Conservation (phyloP, 2,113 vertebrate species). For the Aepyceros melampus region DNA sequence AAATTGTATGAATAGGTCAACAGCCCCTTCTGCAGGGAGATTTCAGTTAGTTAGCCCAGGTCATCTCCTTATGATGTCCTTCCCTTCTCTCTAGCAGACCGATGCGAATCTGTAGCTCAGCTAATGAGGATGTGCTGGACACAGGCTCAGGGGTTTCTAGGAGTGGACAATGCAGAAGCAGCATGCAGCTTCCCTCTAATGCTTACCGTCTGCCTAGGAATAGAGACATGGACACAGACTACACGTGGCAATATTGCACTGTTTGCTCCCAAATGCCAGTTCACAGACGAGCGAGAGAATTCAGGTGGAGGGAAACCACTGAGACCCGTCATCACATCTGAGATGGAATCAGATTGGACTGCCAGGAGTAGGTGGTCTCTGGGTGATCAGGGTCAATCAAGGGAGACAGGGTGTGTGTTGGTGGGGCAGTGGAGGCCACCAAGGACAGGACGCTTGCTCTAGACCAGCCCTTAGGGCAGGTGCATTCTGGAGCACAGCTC, state of each 20-base stretch:
- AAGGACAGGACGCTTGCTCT: neutral
- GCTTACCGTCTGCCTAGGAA: neutral
- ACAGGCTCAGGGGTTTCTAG: neutral
- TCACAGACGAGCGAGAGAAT: neutral
- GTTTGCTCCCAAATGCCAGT: neutral
- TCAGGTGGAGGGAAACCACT: neutral
- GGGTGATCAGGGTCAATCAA: neutral
- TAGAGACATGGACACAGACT: neutral
- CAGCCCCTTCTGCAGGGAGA: neutral
- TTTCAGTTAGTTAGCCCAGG: neutral
- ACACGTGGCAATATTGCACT: neutral
- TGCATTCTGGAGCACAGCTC: neutral
- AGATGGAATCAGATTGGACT: neutral
- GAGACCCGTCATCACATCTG: too few species aligned
- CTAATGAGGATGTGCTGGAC: neutral
- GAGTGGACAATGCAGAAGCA: neutral
- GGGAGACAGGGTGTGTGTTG: fast-evolving
- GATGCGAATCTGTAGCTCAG: neutral
- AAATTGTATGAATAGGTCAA: neutral
- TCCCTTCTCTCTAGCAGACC: neutral
- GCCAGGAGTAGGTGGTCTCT: neutral
- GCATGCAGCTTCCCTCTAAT: too few species aligned
- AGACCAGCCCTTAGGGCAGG: neutral
- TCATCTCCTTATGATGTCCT: neutral
- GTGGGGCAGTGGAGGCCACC: neutral